These are phyloP conservation scores for Osmoderma eremita DNA, from an alignment of 2,888 invertebrate genomes.

Conservation along the genomic window DNA sequence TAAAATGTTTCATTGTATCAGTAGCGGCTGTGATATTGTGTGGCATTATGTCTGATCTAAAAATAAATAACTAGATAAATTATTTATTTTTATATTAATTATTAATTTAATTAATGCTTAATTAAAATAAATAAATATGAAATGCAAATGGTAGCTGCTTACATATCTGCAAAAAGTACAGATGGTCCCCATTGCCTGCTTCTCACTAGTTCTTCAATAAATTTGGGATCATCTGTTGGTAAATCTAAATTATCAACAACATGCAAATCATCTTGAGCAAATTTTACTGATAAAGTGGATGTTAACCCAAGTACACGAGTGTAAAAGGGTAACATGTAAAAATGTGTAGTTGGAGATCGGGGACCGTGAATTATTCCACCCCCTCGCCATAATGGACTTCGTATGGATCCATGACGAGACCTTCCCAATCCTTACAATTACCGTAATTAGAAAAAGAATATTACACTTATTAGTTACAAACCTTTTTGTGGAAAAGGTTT, in stretches of 20 bases:
- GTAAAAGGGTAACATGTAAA: constrained; percentile 91
- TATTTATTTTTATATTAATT: too few relatives aligned
- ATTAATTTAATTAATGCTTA: too few relatives aligned
- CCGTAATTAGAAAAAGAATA: neutral
- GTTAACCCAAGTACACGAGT: constrained; percentile 82
- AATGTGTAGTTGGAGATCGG: constrained; percentile 87
- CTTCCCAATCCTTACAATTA: constrained; percentile 69
- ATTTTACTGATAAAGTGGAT: constrained; percentile 86
- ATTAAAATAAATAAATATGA: too few relatives aligned
- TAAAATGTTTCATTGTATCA: constrained; percentile 81
- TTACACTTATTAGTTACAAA: neutral
- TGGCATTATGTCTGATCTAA: constrained; percentile 86
- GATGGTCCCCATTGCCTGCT: constrained; percentile 95
- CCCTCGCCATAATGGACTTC: constrained; percentile 86
- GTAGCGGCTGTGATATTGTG: constrained; percentile 87
- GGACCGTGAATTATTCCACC: constrained; percentile 93
- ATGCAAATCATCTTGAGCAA: constrained; percentile 95
- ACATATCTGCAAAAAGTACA: constrained; percentile 92
- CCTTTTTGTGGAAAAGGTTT: constrained; percentile 99
- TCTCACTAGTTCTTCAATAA: constrained; percentile 81
- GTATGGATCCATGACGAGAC: constrained; percentile 91
- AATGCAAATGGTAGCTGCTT: constrained; percentile 63
- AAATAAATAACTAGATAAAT: too few relatives aligned
- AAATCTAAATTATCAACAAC: constrained; percentile 87
- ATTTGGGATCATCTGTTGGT: constrained; percentile 82